These are phyloP conservation scores for Callyntrura guangdongensis DNA, from an alignment of 2,888 invertebrate species.

Conservation along the genomic window DNA sequence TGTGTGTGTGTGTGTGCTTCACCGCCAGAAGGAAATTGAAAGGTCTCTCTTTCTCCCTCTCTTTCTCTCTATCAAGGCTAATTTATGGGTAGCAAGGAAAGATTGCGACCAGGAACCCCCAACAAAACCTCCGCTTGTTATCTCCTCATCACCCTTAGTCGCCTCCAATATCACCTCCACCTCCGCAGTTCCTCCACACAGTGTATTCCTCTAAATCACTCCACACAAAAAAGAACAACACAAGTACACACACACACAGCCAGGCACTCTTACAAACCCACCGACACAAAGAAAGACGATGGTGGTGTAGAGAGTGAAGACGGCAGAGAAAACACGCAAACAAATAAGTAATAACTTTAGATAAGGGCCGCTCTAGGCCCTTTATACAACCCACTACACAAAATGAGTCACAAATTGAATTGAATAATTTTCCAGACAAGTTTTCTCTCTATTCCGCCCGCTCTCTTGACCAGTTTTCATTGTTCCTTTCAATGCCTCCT, in stretches of 20 bases:
- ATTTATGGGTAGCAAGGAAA: neutral
- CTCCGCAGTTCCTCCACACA: neutral
- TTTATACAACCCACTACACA: neutral
- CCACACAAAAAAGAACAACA: neutral
- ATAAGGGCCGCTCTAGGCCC: neutral
- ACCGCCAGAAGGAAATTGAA: conserved; percentile 32
- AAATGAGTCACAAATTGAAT: too few relatives aligned
- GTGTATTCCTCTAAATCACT: neutral
- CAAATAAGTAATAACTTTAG: too few relatives aligned
- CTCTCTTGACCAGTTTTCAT: too few relatives aligned
- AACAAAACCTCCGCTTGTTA: conserved; percentile 20
- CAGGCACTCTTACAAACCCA: too few relatives aligned
- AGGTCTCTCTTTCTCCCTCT: conserved; percentile 1
- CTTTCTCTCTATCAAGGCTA: neutral
- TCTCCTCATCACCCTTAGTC: conserved; percentile 48
- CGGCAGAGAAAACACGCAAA: neutral
- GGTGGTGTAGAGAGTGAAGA: neutral
- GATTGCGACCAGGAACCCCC: neutral
- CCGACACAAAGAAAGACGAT: neutral
- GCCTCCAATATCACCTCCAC: conserved; percentile 60
- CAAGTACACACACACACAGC: too few relatives aligned
- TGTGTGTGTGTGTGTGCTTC: too few relatives aligned
- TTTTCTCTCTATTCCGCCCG: too few relatives aligned
- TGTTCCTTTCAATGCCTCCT: neutral
- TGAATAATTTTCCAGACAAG: too few relatives aligned